Evolutionary conservation across 2,113 vertebrate species (phyloP).

Genomic region (Solenodon paradoxus): DNA sequence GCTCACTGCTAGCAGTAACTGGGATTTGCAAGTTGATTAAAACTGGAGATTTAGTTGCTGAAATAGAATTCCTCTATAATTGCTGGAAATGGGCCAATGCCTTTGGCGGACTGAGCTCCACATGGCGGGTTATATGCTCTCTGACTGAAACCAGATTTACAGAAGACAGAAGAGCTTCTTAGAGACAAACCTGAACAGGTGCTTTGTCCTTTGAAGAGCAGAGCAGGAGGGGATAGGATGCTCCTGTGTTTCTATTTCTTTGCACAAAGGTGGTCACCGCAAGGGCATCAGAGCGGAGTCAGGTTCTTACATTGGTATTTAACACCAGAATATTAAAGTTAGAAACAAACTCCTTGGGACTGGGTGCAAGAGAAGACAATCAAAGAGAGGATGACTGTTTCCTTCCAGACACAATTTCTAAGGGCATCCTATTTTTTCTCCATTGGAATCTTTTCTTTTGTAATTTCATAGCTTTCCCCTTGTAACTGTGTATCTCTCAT

Average conservation of each 20-base stretch:
- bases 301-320: background rate
- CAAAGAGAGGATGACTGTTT: constrained; percentile 35
- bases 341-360: background rate
- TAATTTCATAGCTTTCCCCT: constrained; percentile 54
- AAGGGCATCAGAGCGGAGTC: constrained; percentile 26
- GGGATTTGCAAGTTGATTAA: constrained; percentile 70
- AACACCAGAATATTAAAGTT: background rate
- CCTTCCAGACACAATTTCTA: constrained; percentile 60
- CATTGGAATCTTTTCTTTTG: constrained; percentile 56
- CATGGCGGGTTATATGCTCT: constrained; percentile 47
- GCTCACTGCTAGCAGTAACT: constrained; percentile 44
- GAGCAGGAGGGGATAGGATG: background rate
- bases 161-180: background rate
- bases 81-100: constrained; percentile 66
- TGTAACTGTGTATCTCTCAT: constrained; percentile 51
- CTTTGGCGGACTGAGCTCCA: constrained; percentile 46
- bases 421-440: constrained; percentile 22
- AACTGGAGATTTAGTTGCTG: constrained; percentile 56
- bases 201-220: background rate
- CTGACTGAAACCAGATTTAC: constrained; percentile 9
- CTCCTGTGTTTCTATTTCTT: constrained; percentile 43
- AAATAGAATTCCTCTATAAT: constrained; percentile 70
- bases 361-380: background rate
- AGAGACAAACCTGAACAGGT: constrained; percentile 17
- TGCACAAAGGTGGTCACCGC: constrained; percentile 17